Base-by-base conservation (phyloP, 2,888 invertebrate species). In the Agrochola lota region DNA sequence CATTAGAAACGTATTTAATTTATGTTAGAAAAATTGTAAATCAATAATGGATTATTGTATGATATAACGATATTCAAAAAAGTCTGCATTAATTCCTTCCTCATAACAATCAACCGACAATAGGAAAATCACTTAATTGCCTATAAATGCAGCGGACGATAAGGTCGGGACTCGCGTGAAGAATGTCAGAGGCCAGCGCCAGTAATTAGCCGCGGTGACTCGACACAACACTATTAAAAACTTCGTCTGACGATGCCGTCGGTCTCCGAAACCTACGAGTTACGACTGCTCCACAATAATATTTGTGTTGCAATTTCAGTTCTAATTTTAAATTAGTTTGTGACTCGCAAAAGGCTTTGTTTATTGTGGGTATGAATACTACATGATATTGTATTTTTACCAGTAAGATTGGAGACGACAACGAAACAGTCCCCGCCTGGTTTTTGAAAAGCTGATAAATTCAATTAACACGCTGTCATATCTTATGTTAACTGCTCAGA, bases 211-310 rank as follows among this genome's bases (percentile, higher is more conserved):
- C 78, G 85, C 77, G 85, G 84, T 81, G 80, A 88, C 87, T 87
- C 85, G 86, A 87, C 89, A 88, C 87, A 89, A 90, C 88, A 89
- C 90, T 90, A 91, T 91, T 92, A 88, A 89, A 90, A 91, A 92
- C 82, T 91, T 91, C 75, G 81, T 86, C 86, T 71, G 73, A 62
- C 77, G 72, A 57, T 49, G 49, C n/a, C 20, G 67, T 78, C 43
- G 66, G 83, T 71, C 84, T 30, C 64, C 67, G 35, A 74, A 78
- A 75, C 17, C 35, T 5, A 46, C 71, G 74, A 68, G 70, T 23
- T 12, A 26, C 70, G 69, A 57, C 57, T 52, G n/a, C 40, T 60
- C n/a, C 57, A 55, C 2, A n/a, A 49, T 62, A 40, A 62, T 66
- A 74, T 73, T 77, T 59, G 40, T n/a, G 57, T 66, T 69, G 55